These are phyloP conservation scores for Yasuhikotakia modesta DNA, from an alignment of 2,797 vertebrate species.

Conservation along the genomic window DNA sequence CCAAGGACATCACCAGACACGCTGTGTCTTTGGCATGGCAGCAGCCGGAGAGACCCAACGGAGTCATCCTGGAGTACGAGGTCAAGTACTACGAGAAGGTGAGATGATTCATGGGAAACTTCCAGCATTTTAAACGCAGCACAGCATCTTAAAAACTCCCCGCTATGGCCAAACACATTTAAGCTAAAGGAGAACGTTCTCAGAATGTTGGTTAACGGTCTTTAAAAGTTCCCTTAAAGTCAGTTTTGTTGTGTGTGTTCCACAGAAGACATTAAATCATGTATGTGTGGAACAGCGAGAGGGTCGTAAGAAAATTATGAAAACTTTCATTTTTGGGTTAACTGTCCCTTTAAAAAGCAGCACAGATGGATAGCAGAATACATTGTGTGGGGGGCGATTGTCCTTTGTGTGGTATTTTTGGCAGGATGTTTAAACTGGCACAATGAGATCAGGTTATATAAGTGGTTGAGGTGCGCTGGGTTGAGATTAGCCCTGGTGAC, in stretches of 20 bases:
- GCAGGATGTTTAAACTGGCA: neutral
- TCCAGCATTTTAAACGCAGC: neutral
- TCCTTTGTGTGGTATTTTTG: neutral
- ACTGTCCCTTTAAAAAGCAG: neutral
- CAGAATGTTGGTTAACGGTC: too few species aligned
- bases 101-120: slow-evolving; percentile 63
- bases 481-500: slow-evolving; percentile 10
- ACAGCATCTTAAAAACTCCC: neutral
- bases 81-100: slow-evolving; percentile 99
- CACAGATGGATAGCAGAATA: neutral
- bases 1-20: slow-evolving; percentile 93
- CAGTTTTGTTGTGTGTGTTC: too few species aligned
- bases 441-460: neutral
- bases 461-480: neutral
- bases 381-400: neutral
- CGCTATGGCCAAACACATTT: too few species aligned
- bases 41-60: slow-evolving; percentile 94
- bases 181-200: too few species aligned
- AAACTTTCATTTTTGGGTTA: too few species aligned
- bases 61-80: slow-evolving; percentile 97
- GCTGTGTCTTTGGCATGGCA: slow-evolving; percentile 92
- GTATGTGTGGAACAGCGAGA: too few species aligned
- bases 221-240: too few species aligned
- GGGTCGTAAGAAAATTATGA: too few species aligned
- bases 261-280: too few species aligned